phyloP scores from a whole-genome alignment of 2,113 vertebrate species.

The Catharus fuscescens region DNA sequence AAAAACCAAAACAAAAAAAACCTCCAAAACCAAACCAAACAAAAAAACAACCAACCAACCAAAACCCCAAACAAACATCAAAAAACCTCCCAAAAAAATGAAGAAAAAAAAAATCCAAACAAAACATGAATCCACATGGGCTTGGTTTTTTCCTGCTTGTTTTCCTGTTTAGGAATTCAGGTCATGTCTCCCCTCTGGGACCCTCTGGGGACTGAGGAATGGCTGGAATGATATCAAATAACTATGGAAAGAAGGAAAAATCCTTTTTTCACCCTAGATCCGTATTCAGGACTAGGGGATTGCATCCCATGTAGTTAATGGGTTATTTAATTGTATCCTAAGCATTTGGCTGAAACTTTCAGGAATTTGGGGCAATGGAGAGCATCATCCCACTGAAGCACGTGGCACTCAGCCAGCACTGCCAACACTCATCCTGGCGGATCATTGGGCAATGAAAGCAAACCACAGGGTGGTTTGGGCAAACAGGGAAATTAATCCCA shows the following conservation, averaged over 20 bases:
- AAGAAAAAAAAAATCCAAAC: not conserved
- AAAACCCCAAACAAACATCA: too few relatives aligned
- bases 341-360: not conserved
- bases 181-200: not conserved
- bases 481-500: conserved; percentile 30
- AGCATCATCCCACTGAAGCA: not conserved
- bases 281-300: not conserved
- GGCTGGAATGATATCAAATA: conserved; percentile 14
- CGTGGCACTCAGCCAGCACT: not conserved
- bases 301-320: not conserved
- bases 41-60: not conserved
- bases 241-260: not conserved
- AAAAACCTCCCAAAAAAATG: not conserved
- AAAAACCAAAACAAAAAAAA: too few relatives aligned
- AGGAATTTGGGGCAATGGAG: not conserved
- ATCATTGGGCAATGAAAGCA: not conserved
- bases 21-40: not conserved
- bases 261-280: not conserved
- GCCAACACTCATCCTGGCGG: not conserved
- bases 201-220: not conserved
- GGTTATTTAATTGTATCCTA: not conserved
- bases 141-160: not conserved
- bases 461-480: not conserved
- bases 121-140: not conserved
- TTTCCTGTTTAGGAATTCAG: conserved; percentile 33